Evolutionary conservation across 2,113 vertebrate species (phyloP).

Genomic region (Sylvia atricapilla): DNA sequence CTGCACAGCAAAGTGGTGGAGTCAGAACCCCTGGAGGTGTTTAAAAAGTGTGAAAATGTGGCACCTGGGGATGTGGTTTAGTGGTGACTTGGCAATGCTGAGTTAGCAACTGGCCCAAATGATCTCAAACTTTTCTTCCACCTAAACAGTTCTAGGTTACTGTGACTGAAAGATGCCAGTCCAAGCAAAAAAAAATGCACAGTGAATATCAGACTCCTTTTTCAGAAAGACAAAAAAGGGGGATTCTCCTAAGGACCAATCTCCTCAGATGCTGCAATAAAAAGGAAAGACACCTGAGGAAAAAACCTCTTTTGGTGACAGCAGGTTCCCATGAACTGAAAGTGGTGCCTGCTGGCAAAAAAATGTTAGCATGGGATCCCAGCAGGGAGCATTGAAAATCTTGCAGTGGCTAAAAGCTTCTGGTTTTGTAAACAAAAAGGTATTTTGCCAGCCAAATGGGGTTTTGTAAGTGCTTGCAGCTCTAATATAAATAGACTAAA

Average conservation of each 20-base stretch:
- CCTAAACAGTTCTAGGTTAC: background rate
- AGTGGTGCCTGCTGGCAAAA: conserved; percentile 29
- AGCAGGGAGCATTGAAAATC: conserved; percentile 31
- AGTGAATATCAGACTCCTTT: background rate
- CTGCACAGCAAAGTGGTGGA: background rate
- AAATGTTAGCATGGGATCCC: conserved; percentile 33
- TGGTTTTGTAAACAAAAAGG: conserved; percentile 43
- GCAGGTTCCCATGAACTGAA: conserved; percentile 19
- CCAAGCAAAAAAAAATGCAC: background rate
- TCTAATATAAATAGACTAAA: conserved; percentile 36
- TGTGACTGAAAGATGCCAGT: background rate
- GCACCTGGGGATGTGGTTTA: background rate
- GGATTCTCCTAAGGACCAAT: background rate
- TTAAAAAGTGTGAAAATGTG: no score
- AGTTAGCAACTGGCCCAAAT: background rate
- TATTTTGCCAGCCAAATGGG: conserved; percentile 37
- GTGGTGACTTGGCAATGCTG: background rate
- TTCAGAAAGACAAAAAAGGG: background rate
- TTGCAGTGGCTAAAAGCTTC: conserved; percentile 37
- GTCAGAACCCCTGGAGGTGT: background rate
- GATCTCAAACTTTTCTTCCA: background rate
- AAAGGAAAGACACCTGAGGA: conserved; percentile 8
- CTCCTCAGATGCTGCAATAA: background rate
- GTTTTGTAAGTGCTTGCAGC: conserved; percentile 33
- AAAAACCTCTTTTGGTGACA: conserved; percentile 58